Percentiles rank a stretch among this genome's conserved stretches.
Evolutionary conservation across 2,888 invertebrate species (phyloP).

Genomic region (Laothoe populi): DNA sequence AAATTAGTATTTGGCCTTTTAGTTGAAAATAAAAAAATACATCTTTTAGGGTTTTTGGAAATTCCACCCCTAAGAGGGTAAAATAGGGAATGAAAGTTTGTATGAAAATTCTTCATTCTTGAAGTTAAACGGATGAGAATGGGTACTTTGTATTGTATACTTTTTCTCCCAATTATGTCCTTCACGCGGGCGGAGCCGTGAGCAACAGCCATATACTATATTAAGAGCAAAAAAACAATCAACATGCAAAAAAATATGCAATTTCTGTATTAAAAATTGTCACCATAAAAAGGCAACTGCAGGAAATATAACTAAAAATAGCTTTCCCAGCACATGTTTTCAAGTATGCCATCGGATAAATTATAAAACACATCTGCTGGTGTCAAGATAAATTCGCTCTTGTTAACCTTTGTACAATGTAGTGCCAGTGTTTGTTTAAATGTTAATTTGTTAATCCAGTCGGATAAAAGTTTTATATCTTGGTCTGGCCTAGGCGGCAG

Average conservation of each 20-base stretch:
- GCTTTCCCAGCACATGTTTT: conserved; percentile 5
- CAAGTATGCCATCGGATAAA: not conserved
- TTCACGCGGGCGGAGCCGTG: no score
- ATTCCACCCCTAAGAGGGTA: no score
- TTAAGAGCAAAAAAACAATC: not conserved
- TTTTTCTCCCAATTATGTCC: no score
- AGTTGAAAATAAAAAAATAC: no score
- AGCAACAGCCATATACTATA: no score
- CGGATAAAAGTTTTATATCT: not conserved
- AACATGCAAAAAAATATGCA: not conserved
- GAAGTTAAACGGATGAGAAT: no score
- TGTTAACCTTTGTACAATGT: conserved; percentile 16
- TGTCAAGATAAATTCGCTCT: conserved; percentile 13
- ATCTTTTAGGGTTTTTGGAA: no score
- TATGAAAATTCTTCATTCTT: no score
- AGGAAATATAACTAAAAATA: conserved; percentile 23
- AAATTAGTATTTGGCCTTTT: no score
- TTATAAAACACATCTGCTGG: conserved; percentile 12
- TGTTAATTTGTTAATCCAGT: not conserved
- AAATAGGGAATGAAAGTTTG: no score
- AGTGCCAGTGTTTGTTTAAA: not conserved
- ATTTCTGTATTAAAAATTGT: not conserved
- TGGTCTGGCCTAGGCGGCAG: not conserved
- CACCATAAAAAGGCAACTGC: not conserved
- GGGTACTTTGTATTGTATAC: no score